Evolutionary conservation across 2,113 vertebrate species (phyloP), one percentile per base, ranked within the genome.

Genomic region (Todiramphus saurophagus): DNA sequence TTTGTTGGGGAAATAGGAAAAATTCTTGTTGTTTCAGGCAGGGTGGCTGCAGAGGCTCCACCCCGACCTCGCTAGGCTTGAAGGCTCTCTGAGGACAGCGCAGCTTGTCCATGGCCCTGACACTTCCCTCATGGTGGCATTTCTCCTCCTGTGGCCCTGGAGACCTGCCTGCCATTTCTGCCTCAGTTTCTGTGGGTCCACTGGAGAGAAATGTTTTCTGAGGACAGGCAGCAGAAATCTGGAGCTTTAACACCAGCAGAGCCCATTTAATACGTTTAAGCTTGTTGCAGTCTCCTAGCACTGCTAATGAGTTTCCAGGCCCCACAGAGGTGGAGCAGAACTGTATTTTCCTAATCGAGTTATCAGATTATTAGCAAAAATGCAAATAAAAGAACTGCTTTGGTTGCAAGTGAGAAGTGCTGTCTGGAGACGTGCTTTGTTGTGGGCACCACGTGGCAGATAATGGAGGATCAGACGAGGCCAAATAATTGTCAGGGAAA

Each of bases 291-390:
- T 87, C 77, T 93, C 69, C 28, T 20, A 81, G 66, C 62, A 12
- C 62, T 56, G 62, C 56, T 96, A 84, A 91, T 95, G 89, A 91
- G 83, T 60, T 89, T 75, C 77, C 69, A 89, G 77, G 41, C 69
- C 74, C 74, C 83, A 70, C 77, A 69, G 94, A 96, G 93, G 83
- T 89, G 94, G 91, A 89, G 89, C 83, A 87, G 56, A 92, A 48
- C 66, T 84, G 19, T 82, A 15, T 93, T 91, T 92, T 84, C 39
- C 33, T 87, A 68, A 94, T 89, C 5, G 5, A 87, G 48, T 87
- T 84, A 84, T 53, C 66, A 66, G 56, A 91, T 91, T 89, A 82
- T 92, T 93, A 90, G 60, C 75, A 94, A 95, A 94, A 97, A 83
- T 83, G 39, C 60, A 89, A 96, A 90, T 84, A 51, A 72, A 89